These are phyloP conservation scores for Platichthys flesus DNA, from an alignment of 2,113 vertebrate genomes.

Conservation along the genomic window DNA sequence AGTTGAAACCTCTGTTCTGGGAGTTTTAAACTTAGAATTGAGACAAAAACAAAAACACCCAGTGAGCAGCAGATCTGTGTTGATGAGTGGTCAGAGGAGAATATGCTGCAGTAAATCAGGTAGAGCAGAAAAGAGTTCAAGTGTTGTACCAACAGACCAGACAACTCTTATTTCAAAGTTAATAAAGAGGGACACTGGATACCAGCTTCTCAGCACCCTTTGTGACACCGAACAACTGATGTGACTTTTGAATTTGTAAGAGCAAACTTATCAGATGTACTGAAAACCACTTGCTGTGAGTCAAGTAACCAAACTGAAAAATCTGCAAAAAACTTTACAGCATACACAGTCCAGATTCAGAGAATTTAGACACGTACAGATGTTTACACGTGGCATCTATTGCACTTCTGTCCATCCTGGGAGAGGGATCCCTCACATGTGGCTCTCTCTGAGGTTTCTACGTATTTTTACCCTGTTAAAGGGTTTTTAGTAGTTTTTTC, in stretches of 20 bases:
- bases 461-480: too few relatives aligned
- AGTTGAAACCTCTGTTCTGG: neutral
- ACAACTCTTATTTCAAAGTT: too few relatives aligned
- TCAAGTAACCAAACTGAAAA: neutral
- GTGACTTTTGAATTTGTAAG: too few relatives aligned
- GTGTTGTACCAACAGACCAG: neutral
- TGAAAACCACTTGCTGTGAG: neutral
- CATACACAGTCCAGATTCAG: neutral
- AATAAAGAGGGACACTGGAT: too few relatives aligned
- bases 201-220: too few relatives aligned
- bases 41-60: neutral
- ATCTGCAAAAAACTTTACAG: neutral
- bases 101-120: neutral
- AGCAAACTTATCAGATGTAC: too few relatives aligned
- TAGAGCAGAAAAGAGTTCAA: neutral
- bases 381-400: too few relatives aligned
- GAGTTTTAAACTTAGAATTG: neutral
- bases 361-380: neutral
- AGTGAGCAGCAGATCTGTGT: neutral
- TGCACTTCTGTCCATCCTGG: too few relatives aligned
- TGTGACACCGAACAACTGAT: too few relatives aligned
- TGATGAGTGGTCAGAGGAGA: neutral
- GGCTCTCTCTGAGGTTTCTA: too few relatives aligned
- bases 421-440: too few relatives aligned
- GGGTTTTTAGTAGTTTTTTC: too few relatives aligned